Base-by-base conservation (phyloP, 2,113 vertebrate genomes). In the Noturus placidus region DNA sequence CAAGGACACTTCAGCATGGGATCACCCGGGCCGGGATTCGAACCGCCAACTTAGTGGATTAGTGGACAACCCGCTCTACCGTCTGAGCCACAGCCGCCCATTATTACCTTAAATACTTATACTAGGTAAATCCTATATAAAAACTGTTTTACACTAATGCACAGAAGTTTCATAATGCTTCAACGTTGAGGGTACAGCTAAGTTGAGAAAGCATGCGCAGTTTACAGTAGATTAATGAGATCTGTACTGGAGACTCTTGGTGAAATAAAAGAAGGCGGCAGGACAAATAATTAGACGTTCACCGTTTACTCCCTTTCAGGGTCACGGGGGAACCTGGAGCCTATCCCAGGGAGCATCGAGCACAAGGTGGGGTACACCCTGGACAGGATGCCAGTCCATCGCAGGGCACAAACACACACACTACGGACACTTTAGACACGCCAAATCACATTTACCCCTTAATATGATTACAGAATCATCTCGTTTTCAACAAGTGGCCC, bases 201-300 rank as follows among this genome's bases (percentile, higher is more conserved):
- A 87, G 91, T 88, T 56, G 14, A 57, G 69, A 87, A 83, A 91
- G 90, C 79, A 87, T 27, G 87, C 67, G 91, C 7, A 19, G 69
- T 56, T 89, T 91, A 86, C 86, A 86, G 19, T 85, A 84, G 84
- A 92, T 91, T 65, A 89, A 91, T 90, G 90, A 90, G 90, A 87
- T 92, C 88, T 84, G 86, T 74, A 89, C 89, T 86, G 90, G 90
- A 91, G 89, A 84, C 79, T 86, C 82, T 86, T 87, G 76, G 89
- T 82, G 65, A 87, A 89, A 88, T 25, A 6, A 17, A 8, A 79
- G 25, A 50, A 50, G 4, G 13, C 42, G 79, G 61, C 5, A 67
- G 10, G 74, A 79, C 6, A 50, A 77, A 42, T 46, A 61, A 52
- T 20, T 46, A 30, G 15, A 67, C 42, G 38, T 63, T 30, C n/a